Evolutionary conservation across 1,140 invertebrate species (phyloP).

Genomic region (Bombus pascuorum): DNA sequence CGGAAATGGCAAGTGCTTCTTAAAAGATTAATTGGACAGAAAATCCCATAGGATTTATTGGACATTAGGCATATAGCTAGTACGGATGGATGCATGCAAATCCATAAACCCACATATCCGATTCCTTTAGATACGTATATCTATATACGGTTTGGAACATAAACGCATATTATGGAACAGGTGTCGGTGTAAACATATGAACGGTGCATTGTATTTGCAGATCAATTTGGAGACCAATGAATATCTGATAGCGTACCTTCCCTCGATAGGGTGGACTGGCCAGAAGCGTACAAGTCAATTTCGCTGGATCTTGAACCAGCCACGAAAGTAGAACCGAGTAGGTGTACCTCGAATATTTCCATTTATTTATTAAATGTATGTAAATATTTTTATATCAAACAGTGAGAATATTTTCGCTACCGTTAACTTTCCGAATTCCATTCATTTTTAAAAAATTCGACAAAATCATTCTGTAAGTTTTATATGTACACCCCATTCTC

Average conservation of each 20-base stretch:
- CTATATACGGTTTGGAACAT: constrained; percentile 36
- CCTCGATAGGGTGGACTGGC: too few species aligned
- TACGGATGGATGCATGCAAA: background rate
- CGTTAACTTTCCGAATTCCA: background rate
- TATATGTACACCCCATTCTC: too few species aligned
- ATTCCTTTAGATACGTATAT: constrained; percentile 23
- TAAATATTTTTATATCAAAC: too few species aligned
- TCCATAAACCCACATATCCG: constrained; percentile 37
- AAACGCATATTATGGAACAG: constrained; percentile 58
- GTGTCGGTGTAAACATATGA: constrained; percentile 47
- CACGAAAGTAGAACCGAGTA: background rate
- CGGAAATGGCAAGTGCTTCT: background rate
- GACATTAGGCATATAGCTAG: background rate
- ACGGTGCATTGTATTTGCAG: constrained; percentile 26
- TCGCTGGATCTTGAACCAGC: background rate
- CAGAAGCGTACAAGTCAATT: background rate
- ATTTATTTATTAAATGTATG: too few species aligned
- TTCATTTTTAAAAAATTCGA: background rate
- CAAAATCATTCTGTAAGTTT: background rate
- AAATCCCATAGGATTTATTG: constrained; percentile 13
- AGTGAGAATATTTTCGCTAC: background rate
- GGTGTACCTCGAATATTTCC: too few species aligned
- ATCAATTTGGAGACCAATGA: constrained; percentile 41
- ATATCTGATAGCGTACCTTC: constrained; percentile 34
- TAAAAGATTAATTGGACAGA: constrained; percentile 17